Evolutionary conservation across 1,140 invertebrate genomes (phyloP), one percentile per base, ranked within the genome.

Genomic region (Helicoverpa armigera): DNA sequence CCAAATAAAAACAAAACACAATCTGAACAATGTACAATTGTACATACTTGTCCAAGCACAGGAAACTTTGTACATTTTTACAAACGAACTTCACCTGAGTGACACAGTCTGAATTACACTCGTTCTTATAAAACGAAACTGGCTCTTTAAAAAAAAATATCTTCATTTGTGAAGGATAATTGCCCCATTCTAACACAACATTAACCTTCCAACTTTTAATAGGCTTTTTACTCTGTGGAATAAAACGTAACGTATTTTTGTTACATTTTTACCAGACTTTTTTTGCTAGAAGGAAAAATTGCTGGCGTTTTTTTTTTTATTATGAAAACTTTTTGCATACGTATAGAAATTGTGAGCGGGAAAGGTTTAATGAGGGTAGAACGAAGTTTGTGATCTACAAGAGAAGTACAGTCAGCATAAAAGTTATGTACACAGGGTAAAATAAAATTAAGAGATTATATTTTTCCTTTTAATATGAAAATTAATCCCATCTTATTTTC

Each of bases 161-260:
- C 80, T 82, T 82, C 80, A 77, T 82, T 82, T 77, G 74, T 77
- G 67, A 76, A 29, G 74, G 80, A 82, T 82, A 82, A 82, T 82
- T 82, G 80, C 67, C 56, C 74, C 65, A 82, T 82, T 82, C 80
- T 72, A 72, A 77, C 80, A 82, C 74, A 82, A 77, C 80, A 82
- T 82, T 78, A 82, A 77, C 74, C 67, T 82, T 29, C 56, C 56
- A 82, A 82, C 65, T 82, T 82, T 82, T 82, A 82, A 82, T 82
- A 82, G 80, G 80, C 53, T 61, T 65, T 61, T 63, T 63, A 77
- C 73, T 77, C 63, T 13, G 54, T 48, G 50, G 67, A 70, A 77
- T 70, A 74, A 81, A 81, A 72, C 23, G 80, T 60, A 50, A 53
- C 80, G 56, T 77, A 77, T 81, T 76, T 79, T 77, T 77, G 51